Base-by-base conservation (phyloP, 1,140 invertebrate genomes). In the Euwallacea similis region DNA sequence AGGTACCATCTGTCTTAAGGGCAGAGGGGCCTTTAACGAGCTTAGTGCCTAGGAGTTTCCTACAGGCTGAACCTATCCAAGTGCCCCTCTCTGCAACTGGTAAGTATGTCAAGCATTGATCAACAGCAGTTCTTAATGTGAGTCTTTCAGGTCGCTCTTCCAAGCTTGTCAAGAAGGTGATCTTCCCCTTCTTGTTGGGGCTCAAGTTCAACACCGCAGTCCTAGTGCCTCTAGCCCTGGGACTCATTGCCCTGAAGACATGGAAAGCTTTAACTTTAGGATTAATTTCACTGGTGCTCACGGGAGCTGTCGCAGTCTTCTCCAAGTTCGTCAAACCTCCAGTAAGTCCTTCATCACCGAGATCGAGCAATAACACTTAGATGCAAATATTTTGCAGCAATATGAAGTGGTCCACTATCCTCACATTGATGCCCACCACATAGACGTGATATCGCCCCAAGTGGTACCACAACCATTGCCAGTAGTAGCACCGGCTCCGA, bases 241-340 rank as follows among this genome's bases (percentile, higher is more conserved):
- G 90, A 56, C 82, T 94, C 55, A 93, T 94, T 78, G 92, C 92
- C 0, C 81, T 94, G 13, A 93, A 93, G 79, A 93, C 92, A 21
- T 94, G 92, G 92, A 94, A 94, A 79, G 92, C 92, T 21, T 83
- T 93, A 64, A 93, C 92, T n/a, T 84, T 94, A 72, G 92, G 91
- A 75, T 86, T 94, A n/a, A 86, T 94, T 11, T 93, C 92, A 0
- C 81, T 94, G 70, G 92, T 92, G 11, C 82, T 92, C 9, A 91
- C 90, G 76, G 91, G 90, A 64, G 92, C 92, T 47, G 87, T 93
- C 85, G 84, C 93, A 44, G 91, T 93, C 77, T 93, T 93, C 83
- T 71, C 70, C 42, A 93, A 92, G 82, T 87, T 93, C 77, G 90
- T 91, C 66, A 93, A 93, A 77, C 91, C 91, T 65, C 93, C 93